Percentiles rank a stretch among this genome's conserved stretches.
phyloP scores from a whole-genome alignment of 2,797 vertebrate species.

The Phoeniculus purpureus region DNA sequence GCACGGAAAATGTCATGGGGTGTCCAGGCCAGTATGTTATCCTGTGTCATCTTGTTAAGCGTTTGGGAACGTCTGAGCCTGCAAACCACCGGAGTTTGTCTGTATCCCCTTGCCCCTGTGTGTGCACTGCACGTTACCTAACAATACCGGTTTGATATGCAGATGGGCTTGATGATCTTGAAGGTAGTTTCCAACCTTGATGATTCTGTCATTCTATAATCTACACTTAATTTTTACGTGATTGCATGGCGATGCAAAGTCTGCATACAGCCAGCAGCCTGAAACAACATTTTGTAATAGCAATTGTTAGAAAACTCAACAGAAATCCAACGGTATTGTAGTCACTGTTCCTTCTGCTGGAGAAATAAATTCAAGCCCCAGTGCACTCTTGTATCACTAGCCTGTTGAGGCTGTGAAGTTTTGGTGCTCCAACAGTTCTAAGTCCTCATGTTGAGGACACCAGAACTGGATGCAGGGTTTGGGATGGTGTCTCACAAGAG shows the following conservation, averaged over 20 bases:
- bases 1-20: slow-evolving; percentile 3
- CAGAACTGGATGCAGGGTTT: too few species aligned
- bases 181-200: too few species aligned
- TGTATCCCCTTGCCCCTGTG: neutral
- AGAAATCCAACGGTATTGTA: neutral
- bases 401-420: neutral
- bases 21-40: slow-evolving; percentile 14
- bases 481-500: too few species aligned
- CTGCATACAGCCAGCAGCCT: neutral
- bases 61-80: neutral
- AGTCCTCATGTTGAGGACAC: too few species aligned
- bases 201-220: too few species aligned
- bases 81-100: neutral
- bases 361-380: neutral
- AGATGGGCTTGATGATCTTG: neutral
- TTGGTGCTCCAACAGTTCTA: too few species aligned
- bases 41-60: neutral
- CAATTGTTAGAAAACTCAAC: neutral
- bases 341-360: neutral
- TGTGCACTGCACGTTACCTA: neutral
- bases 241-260: neutral
- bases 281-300: neutral
- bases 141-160: neutral
- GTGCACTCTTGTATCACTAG: neutral
- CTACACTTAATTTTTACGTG: neutral